A percentile compares a stretch with the other conserved stretches of the same genome.
phyloP scores from a whole-genome alignment of 2,888 invertebrate genomes.

The Chrysotoxum bicinctum region DNA sequence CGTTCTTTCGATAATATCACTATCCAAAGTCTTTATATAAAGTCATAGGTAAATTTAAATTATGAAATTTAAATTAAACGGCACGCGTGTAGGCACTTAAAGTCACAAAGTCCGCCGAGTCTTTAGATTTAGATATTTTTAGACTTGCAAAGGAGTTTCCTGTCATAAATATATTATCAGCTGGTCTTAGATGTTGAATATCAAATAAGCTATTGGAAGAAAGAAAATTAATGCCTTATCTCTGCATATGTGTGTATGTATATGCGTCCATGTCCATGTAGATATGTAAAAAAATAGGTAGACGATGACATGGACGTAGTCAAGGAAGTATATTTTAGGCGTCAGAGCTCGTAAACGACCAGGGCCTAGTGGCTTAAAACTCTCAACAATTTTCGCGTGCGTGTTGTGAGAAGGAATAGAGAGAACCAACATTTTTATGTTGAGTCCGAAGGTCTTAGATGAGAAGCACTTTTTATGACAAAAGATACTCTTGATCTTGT shows the following conservation, averaged over 20 bases:
- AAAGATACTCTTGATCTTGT: too few species aligned
- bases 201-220: constrained; percentile 38
- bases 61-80: constrained; percentile 14
- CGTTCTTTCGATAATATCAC: constrained; percentile 9
- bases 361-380: too few species aligned
- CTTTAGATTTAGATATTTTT: constrained; percentile 30
- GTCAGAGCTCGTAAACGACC: too few species aligned
- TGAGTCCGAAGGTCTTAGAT: too few species aligned
- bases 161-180: constrained; percentile 62
- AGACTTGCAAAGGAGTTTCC: constrained; percentile 63
- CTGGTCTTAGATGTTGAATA: constrained; percentile 49
- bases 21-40: not conserved
- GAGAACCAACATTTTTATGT: too few species aligned
- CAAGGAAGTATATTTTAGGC: not conserved
- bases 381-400: too few species aligned
- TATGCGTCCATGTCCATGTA: too few species aligned
- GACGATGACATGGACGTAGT: constrained; percentile 25
- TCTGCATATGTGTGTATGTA: not conserved
- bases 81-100: constrained; percentile 21
- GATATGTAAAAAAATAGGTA: constrained; percentile 5
- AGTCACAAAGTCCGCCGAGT: not conserved
- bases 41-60: not conserved
- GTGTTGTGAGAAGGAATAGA: too few species aligned
- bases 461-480: too few species aligned
- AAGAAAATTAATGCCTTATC: not conserved